Evolutionary conservation across 1,140 invertebrate species (phyloP).

Genomic region (Contarinia nasturtii): DNA sequence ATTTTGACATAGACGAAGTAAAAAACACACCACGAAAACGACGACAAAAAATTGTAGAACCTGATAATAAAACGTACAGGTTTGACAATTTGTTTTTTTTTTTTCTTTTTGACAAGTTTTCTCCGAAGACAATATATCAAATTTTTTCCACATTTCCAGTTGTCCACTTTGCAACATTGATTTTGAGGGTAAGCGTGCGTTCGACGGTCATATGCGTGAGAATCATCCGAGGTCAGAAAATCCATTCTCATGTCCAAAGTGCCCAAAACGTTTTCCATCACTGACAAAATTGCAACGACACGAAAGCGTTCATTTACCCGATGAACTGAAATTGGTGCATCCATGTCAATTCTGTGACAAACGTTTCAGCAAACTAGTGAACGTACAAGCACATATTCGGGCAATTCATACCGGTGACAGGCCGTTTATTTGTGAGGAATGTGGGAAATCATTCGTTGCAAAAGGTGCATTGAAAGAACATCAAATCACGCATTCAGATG

Average conservation of each 20-base stretch:
- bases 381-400: slow-evolving; percentile 23
- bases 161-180: slow-evolving; percentile 7
- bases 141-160: not conserved
- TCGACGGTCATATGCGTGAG: slow-evolving; percentile 12
- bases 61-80: not conserved
- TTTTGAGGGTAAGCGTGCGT: slow-evolving; percentile 13
- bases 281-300: slow-evolving; percentile 19
- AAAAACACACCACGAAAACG: not conserved
- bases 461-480: slow-evolving; percentile 26
- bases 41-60: not conserved
- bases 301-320: slow-evolving; percentile 22
- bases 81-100: not conserved
- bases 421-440: slow-evolving; percentile 27
- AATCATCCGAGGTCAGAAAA: slow-evolving; percentile 9
- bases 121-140: no score
- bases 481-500: slow-evolving; percentile 27
- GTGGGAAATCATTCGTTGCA: slow-evolving; percentile 26
- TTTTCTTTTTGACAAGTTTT: no score
- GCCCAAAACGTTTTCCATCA: slow-evolving; percentile 19
- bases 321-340: slow-evolving; percentile 19
- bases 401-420: slow-evolving; percentile 24
- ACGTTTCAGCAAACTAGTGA: slow-evolving; percentile 15
- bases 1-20: slow-evolving; percentile 1
- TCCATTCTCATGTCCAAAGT: slow-evolving; percentile 20
- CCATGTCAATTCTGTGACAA: slow-evolving; percentile 22